A percentile compares a stretch with the other conserved stretches of the same genome.
Conservation (phyloP, 2,888 invertebrate genomes). For the Netelia virgata region DNA sequence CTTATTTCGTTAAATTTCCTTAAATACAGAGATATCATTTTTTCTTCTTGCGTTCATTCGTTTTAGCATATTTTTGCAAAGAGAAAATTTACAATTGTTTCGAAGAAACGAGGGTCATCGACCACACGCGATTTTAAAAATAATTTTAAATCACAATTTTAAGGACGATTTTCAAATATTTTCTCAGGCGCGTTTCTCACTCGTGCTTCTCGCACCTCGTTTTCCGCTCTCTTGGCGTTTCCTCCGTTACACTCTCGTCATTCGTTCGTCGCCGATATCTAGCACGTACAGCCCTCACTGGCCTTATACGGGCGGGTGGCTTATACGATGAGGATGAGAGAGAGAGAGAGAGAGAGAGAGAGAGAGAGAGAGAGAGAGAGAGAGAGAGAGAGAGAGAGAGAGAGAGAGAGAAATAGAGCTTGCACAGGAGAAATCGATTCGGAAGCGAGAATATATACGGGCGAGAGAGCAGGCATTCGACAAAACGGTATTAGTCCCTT, state of each 20-base stretch:
- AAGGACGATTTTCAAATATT: no score
- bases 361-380: constrained; percentile 12
- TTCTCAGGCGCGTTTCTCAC: background rate
- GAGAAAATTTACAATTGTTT: no score
- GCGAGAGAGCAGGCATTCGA: constrained; percentile 49
- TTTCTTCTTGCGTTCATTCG: no score
- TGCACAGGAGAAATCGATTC: constrained; percentile 60
- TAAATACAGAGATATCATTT: no score
- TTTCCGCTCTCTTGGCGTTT: constrained; percentile 47
- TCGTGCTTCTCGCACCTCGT: constrained; percentile 26
- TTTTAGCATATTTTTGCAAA: no score
- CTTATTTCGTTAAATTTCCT: no score
- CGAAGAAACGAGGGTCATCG: no score
- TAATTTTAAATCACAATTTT: no score
- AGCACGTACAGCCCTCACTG: background rate
- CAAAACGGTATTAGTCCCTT: constrained; percentile 48
- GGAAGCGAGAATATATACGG: constrained; percentile 34
- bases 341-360: constrained; percentile 26
- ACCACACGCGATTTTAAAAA: no score
- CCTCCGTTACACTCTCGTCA: constrained; percentile 40
- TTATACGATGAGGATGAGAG: constrained; percentile 18
- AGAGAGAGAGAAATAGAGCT: constrained; percentile 28
- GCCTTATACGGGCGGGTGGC: background rate
- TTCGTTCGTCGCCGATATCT: constrained; percentile 8
- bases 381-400: constrained; percentile 30